phyloP scores from a whole-genome alignment of 2,797 vertebrate species.

The Sciaenops ocellatus region DNA sequence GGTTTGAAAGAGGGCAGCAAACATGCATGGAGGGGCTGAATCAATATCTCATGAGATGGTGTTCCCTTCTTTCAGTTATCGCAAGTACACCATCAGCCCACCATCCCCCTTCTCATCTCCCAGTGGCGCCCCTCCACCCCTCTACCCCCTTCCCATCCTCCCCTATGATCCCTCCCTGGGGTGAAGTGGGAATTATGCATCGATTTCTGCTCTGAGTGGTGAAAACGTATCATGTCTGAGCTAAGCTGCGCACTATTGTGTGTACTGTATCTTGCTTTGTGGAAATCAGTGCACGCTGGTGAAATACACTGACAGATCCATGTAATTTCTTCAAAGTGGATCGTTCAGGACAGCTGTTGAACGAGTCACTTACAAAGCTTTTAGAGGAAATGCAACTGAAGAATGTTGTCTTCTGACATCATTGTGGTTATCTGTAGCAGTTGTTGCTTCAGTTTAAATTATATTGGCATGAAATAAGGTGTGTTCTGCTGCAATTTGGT shows the following conservation, averaged over 20 bases:
- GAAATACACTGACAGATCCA: conserved; percentile 18
- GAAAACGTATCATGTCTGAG: conserved; percentile 44
- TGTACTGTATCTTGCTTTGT: not conserved
- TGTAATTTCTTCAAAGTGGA: conserved; percentile 9
- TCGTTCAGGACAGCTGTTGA: not conserved
- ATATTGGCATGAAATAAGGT: too few species aligned
- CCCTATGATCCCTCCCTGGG: conserved; percentile 24
- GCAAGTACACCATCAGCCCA: conserved; percentile 41
- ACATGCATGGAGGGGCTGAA: conserved; percentile 49
- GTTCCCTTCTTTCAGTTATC: conserved; percentile 28
- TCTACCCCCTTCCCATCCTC: not conserved
- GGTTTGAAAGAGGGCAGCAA: conserved; percentile 45
- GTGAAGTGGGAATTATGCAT: conserved; percentile 74
- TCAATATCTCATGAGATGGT: conserved; percentile 64
- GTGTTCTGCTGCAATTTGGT: not conserved
- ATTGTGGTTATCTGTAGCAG: not conserved
- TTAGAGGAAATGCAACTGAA: not conserved
- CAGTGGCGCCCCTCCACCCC: not conserved
- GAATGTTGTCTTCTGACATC: not conserved
- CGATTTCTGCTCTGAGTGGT: conserved; percentile 53
- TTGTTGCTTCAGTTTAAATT: not conserved
- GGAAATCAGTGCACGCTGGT: conserved; percentile 11
- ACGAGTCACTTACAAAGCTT: not conserved
- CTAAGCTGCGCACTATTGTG: conserved; percentile 25
- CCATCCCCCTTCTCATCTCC: conserved; percentile 48